Conservation (phyloP, 2,888 invertebrate genomes). For the Idaea aversata region DNA sequence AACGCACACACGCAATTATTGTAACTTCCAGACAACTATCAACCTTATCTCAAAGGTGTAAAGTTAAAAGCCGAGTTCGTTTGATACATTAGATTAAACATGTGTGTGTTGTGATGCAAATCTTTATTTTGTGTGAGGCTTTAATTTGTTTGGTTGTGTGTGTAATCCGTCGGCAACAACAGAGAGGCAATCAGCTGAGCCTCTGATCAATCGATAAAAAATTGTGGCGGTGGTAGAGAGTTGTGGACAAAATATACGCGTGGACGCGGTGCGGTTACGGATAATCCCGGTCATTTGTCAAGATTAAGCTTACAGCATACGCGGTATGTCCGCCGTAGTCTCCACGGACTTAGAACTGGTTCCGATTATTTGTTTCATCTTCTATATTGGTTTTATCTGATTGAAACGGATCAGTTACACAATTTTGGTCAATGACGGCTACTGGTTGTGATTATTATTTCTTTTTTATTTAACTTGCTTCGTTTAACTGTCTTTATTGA, state of each 20-base stretch:
- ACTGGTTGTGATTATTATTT: constrained; percentile 8
- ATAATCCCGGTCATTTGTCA: constrained; percentile 78
- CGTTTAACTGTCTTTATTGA: neutral
- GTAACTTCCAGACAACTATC: constrained; percentile 11
- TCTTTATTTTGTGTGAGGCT: constrained; percentile 60
- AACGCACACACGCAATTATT: constrained; percentile 54
- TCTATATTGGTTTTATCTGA: constrained; percentile 5
- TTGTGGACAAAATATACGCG: constrained; percentile 66
- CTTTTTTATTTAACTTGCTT: neutral
- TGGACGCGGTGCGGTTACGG: constrained; percentile 54
- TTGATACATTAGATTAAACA: constrained; percentile 25
- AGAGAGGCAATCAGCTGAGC: constrained; percentile 77
- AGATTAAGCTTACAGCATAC: constrained; percentile 65
- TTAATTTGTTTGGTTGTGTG: constrained; percentile 49
- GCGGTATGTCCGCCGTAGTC: constrained; percentile 33
- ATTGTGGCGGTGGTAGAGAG: constrained; percentile 60
- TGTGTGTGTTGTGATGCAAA: constrained; percentile 61
- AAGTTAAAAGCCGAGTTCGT: constrained; percentile 24
- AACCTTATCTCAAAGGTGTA: constrained; percentile 27
- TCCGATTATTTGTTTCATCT: constrained; percentile 11
- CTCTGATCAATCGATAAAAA: constrained; percentile 77
- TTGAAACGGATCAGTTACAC: neutral
- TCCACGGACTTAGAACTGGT: constrained; percentile 29
- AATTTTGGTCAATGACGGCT: neutral
- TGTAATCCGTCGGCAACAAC: constrained; percentile 74